Percentiles rank a stretch among this genome's conserved stretches.
Conservation (phyloP, 2,113 vertebrate genomes). For the Actenoides lindsayi region DNA sequence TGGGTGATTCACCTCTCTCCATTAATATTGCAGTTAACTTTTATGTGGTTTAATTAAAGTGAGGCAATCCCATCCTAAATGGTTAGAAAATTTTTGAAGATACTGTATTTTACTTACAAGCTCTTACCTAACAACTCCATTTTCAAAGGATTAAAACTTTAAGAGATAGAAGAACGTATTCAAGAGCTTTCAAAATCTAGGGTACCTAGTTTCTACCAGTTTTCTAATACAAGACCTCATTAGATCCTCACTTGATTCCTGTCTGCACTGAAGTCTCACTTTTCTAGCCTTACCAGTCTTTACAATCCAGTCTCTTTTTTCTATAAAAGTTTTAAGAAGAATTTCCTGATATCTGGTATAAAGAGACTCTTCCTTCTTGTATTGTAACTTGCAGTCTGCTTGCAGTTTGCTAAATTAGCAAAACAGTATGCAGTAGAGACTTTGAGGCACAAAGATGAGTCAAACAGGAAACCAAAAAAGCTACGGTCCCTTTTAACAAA, state of each 20-base stretch:
- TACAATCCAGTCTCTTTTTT: background rate
- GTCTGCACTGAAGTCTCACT: background rate
- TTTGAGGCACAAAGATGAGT: accelerated
- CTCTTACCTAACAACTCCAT: accelerated
- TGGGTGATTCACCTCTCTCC: background rate
- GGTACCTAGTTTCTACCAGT: background rate
- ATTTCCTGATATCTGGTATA: background rate
- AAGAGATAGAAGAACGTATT: background rate
- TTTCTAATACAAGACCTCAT: background rate
- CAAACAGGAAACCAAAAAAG: background rate
- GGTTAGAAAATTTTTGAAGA: background rate
- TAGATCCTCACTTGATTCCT: background rate
- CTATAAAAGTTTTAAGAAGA: background rate
- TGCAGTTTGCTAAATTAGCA: background rate
- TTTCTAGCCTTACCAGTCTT: background rate
- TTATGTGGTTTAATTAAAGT: background rate
- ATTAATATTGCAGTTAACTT: background rate
- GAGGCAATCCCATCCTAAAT: background rate
- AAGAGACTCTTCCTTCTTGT: background rate
- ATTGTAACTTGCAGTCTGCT: background rate
- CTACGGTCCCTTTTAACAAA: background rate
- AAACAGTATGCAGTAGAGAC: background rate
- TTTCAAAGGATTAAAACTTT: background rate
- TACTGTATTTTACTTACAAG: background rate
- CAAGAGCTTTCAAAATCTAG: background rate